These are phyloP conservation scores for Xenus cinereus DNA, from an alignment of 2,113 vertebrate species.

Conservation along the genomic window DNA sequence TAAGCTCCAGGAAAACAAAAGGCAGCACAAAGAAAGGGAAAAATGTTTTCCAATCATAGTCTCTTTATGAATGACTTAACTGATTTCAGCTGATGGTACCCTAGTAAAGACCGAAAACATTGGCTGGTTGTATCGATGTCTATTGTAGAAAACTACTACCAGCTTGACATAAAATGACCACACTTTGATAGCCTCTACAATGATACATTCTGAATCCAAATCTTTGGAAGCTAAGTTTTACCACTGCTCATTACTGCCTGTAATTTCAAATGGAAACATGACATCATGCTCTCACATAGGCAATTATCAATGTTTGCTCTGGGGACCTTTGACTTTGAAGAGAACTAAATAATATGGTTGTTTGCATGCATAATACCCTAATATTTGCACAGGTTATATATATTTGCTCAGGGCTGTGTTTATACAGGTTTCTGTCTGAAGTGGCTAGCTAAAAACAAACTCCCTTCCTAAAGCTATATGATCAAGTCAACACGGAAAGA, in stretches of 20 bases:
- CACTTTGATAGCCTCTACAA: background rate
- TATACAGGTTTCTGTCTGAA: constrained; percentile 5
- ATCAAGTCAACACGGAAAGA: background rate
- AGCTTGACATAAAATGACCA: background rate
- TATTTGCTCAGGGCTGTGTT: background rate
- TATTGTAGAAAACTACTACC: background rate
- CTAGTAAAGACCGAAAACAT: background rate
- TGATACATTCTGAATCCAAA: background rate
- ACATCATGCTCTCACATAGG: background rate
- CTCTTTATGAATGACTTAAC: background rate
- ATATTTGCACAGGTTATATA: constrained; percentile 4
- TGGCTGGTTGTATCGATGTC: background rate
- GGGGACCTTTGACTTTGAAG: background rate
- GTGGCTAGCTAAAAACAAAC: background rate
- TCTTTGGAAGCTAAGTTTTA: background rate
- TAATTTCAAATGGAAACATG: background rate
- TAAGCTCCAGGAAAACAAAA: background rate
- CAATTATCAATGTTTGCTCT: background rate
- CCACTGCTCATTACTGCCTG: background rate
- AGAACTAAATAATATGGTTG: background rate
- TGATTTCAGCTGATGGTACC: background rate
- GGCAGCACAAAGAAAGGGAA: background rate
- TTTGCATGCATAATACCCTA: background rate
- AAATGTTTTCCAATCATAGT: background rate
- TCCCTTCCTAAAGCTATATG: background rate